phyloP scores from a whole-genome alignment of 2,888 invertebrate species.

The Cephus pygmeus region DNA sequence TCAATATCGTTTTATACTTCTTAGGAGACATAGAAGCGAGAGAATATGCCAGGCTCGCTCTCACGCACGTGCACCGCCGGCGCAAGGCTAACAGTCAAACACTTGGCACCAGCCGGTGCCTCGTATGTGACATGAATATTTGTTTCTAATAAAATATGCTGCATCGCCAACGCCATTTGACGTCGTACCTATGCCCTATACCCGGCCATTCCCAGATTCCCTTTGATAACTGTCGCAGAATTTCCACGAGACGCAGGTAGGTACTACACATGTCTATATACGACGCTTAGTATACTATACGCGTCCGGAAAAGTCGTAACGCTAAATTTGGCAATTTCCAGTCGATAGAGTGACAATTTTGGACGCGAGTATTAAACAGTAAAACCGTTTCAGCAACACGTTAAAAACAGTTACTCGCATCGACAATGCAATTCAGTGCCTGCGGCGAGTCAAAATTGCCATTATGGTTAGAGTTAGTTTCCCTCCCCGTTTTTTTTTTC shows the following conservation, averaged over 20 bases:
- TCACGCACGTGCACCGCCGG: constrained; percentile 58
- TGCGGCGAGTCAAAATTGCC: not conserved
- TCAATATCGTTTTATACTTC: constrained; percentile 61
- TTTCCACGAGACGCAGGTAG: not conserved
- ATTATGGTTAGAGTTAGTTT: not conserved
- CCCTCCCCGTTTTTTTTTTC: not conserved
- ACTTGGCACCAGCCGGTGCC: constrained; percentile 66
- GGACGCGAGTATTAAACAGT: not conserved
- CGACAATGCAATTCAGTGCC: not conserved
- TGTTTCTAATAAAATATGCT: constrained; percentile 66
- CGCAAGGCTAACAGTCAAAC: constrained; percentile 62
- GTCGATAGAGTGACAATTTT: not conserved
- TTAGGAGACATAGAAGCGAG: constrained; percentile 38
- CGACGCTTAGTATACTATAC: not conserved
- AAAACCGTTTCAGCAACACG: not conserved
- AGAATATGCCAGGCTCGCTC: constrained; percentile 37
- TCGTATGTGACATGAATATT: constrained; percentile 66
- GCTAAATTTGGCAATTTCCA: not conserved
- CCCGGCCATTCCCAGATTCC: not conserved
- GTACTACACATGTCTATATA: not conserved
- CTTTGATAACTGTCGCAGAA: not conserved
- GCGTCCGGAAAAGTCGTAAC: not conserved
- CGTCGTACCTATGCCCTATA: constrained; percentile 28
- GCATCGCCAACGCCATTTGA: constrained; percentile 56
- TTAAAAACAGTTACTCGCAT: not conserved